Conservation (phyloP, 1,140 invertebrate species). For the Lineus longissimus region DNA sequence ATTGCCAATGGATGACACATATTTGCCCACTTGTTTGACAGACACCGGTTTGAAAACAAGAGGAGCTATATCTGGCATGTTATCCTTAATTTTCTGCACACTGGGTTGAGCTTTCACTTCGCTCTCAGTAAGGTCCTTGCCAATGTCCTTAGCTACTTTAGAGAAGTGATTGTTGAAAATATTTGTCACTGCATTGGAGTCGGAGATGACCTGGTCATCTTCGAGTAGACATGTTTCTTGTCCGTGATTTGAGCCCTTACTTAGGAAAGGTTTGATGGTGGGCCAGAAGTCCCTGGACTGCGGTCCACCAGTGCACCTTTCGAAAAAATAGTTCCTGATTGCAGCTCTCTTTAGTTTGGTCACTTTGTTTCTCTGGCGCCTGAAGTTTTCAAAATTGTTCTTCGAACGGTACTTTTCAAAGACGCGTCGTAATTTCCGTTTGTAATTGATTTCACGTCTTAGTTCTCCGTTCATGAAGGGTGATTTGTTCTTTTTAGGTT, state of each 20-base stretch:
- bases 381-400: constrained; percentile 15
- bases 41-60: neutral
- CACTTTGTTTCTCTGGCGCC: constrained; percentile 13
- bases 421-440: constrained; percentile 3
- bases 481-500: constrained; percentile 1
- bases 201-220: constrained; percentile 14
- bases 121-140: neutral
- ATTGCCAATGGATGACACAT: neutral
- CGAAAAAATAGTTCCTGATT: constrained; percentile 19
- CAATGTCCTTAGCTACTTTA: constrained; percentile 18
- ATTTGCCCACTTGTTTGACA: neutral
- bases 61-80: neutral
- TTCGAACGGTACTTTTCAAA: neutral
- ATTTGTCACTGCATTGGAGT: neutral
- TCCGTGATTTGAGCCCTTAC: constrained; percentile 15
- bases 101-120: neutral
- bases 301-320: constrained; percentile 13
- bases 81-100: neutral
- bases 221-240: constrained; percentile 13
- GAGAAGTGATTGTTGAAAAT: constrained; percentile 18
- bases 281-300: constrained; percentile 20
- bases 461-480: constrained; percentile 20
- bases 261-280: constrained; percentile 22
- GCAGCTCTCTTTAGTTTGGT: constrained; percentile 9
- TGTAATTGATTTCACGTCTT: constrained; percentile 13